Base-by-base conservation (phyloP, 2,888 invertebrate species). In the Tridacna crocea region DNA sequence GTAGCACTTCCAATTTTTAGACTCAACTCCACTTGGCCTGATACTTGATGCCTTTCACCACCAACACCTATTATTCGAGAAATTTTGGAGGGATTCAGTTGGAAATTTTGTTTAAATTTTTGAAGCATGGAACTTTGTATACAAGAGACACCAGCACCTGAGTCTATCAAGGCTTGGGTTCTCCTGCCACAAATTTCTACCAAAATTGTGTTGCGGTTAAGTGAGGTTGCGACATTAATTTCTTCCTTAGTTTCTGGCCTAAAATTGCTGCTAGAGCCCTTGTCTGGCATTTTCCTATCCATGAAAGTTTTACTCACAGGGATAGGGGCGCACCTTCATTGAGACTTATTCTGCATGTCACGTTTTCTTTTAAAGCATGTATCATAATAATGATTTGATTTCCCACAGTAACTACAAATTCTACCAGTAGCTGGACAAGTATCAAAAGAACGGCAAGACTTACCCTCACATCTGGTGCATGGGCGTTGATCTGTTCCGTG, bases 281-380 rank as follows among this genome's bases (percentile, higher is more conserved):
- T n/a, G n/a, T n/a, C n/a, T n/a, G n/a, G n/a, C n/a, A n/a, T 27
- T 66, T 24, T 60, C 60, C 60, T 60, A 60, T 22, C 60, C 60
- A 60, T 60, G 60, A 60, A 19, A 60, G 11, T 10, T 13, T 60
- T 19, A 19, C 60, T 60, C 17, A n/a, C 60, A 60, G 10, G 60
- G 22, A 22, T 60, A 60, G 60, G 60, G 60, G 60, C n/a, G 60
- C 8, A 60, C 22, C 22, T 19, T 60, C 60, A 51, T 22, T 60
- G 60, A 19, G 12, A 60, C 10, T 15, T 60, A n/a, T 51, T 51
- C 60, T 19, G 60, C 26, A 24, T 8, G 19, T 66, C 66, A 15
- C 36, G 22, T 66, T 66, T 27, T 15, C 66, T 26, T 66, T 66
- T 66, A 26, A 66, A 66, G 19, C 66, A 66, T 27, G 66, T 66